Percentiles rank a stretch among this genome's conserved stretches.
Conservation (phyloP, 2,797 vertebrate species). For the Myotis myotis region DNA sequence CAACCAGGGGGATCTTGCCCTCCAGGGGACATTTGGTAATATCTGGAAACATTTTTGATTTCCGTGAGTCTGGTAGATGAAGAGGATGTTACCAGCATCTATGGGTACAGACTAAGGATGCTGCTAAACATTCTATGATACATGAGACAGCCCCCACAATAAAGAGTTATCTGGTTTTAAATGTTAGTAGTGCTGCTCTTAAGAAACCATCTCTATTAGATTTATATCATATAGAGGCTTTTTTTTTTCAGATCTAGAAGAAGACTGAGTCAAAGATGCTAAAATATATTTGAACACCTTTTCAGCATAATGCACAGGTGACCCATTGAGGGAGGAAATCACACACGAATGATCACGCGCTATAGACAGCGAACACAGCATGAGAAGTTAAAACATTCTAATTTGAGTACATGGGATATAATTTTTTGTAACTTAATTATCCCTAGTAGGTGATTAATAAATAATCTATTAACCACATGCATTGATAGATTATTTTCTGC, state of each 20-base stretch:
- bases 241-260: neutral
- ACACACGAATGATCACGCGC: neutral
- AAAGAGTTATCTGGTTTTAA: neutral
- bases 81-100: neutral
- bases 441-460: neutral
- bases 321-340: constrained; percentile 25
- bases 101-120: neutral
- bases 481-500: constrained; percentile 9
- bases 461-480: neutral
- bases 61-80: neutral
- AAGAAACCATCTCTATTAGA: neutral
- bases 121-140: neutral
- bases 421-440: constrained; percentile 50
- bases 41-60: neutral
- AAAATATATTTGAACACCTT: neutral
- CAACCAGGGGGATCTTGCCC: neutral
- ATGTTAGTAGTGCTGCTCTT: neutral
- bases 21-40: neutral
- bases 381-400: constrained; percentile 1
- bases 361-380: neutral
- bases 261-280: neutral
- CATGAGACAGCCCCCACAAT: neutral
- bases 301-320: neutral
- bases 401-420: neutral
- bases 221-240: neutral